Base-by-base conservation (phyloP, 2,113 vertebrate species). In the Saimiri boliviensis region DNA sequence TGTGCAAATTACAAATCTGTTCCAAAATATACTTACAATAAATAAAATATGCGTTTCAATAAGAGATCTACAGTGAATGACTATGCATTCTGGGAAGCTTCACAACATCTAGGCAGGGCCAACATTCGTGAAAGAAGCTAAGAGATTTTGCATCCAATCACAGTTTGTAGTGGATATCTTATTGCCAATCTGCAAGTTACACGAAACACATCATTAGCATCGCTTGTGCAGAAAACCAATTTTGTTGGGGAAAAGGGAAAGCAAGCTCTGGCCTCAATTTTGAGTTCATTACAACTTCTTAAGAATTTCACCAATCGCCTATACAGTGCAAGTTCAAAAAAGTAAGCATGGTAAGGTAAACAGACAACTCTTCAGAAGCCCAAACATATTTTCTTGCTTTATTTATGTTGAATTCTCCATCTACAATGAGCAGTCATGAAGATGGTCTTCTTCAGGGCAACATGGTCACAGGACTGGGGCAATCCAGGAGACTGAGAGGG, bases 21-120 rank as follows among this genome's bases (percentile, higher is more conserved):
- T 98, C 97, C 97, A 97, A 93, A 98, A 94, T 85, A 35, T 96
- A 97, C 98, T 97, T 97, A 98, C 93, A 95, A 98, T 90, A 98
- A 98, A 96, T 66, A 97, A 94, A 97, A 94, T 74, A 6, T 2
- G 95, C 96, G 95, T 98, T 97, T 96, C 97, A 95, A 89, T 45
- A 96, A 84, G 92, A 96, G 96, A 90, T 91, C 96, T 96, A 94
- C 96, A 95, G 97, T 17, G 93, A 83, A 74, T 76, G 88, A 93
- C 92, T 94, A 70, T 52, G 96, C 73, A 30, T 82, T 93, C 91
- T 54, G 97, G 93, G 96, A 89, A 95, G 92, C 90, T 79, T 92
- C 82, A 54, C 93, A 60, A 54, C 93, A 68, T 25, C 71, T 54
- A 83, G 89, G 97, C 84, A 79, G 89, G 92, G 96, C 76, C 49